Evolutionary conservation across 2,113 vertebrate genomes (phyloP), one percentile per base, ranked within the genome.

Genomic region (Leucosticte australis): DNA sequence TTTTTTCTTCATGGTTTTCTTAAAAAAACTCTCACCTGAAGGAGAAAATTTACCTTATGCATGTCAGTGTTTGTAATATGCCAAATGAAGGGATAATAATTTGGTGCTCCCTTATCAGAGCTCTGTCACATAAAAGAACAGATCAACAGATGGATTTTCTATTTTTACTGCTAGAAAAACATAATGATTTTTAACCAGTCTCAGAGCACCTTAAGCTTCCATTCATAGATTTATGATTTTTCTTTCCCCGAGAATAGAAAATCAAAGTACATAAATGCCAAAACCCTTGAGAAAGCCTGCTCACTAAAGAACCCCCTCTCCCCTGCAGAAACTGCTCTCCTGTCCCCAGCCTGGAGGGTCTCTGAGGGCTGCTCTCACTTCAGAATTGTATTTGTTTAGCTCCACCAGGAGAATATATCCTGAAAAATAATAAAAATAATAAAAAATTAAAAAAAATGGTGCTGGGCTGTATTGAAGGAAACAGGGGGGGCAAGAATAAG

Each of bases 301-400:
- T 82, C 11, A 22, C 39, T 20, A 23, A 47, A 53, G 33, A 87
- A 11, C 4, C 4, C 19, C 44, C 14, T 22, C n/a, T 57, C 3
- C 57, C 17, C 71, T 68, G 33, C 41, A 59, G 76, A 68, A 85
- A 30, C 11, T 0, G 1, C 27, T 56, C 49, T 73, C 11, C 35
- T 23, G 57, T 3, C 17, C 11, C 5, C 24, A 77, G 13, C 24
- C 23, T 1, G 1, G 2, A 1, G 1, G 27, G 33, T 13, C 10
- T 56, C 47, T 3, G 5, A 56, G 63, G 28, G 33, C 42, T 80
- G 28, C 20, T 87, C 9, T 78, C 41, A 28, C 62, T 68, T 78
- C n/a, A n/a, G 50, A 55, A 50, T 39, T 3, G 0, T 39, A 15
- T 79, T 81, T 74, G 67, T 37, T 82, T 64, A 26, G 9, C 68